Evolutionary conservation across 1,140 invertebrate species (phyloP).

Genomic region (Nebria ingens): DNA sequence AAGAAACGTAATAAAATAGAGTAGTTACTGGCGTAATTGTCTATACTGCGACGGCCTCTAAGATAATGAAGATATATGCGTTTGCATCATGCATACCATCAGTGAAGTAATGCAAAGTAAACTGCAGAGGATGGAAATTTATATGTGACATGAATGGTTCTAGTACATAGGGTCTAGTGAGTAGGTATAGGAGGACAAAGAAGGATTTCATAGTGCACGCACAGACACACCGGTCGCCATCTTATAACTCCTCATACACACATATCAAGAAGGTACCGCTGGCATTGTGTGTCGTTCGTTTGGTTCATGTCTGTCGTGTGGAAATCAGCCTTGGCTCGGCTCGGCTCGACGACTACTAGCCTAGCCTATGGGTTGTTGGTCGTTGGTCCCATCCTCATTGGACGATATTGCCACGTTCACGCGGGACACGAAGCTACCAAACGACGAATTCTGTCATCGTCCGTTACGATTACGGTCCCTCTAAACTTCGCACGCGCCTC

Average conservation of each 20-base stretch:
- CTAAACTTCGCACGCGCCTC: background rate
- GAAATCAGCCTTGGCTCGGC: conserved; percentile 12
- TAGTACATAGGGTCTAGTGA: too few species aligned
- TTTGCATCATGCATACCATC: too few species aligned
- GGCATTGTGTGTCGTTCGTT: background rate
- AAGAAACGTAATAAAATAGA: too few species aligned
- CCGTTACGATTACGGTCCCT: conserved; percentile 17
- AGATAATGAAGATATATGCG: too few species aligned
- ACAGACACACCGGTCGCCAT: conserved; percentile 5
- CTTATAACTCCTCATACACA: conserved; percentile 24
- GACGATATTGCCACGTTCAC: conserved; percentile 5
- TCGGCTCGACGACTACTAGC: too few species aligned
- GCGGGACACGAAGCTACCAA: conserved; percentile 18
- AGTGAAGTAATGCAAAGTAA: too few species aligned
- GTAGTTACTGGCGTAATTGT: too few species aligned
- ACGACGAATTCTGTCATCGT: conserved; percentile 20
- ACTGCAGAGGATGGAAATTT: too few species aligned
- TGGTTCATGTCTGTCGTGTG: conserved; percentile 1
- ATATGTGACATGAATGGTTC: too few species aligned
- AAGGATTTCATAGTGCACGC: background rate
- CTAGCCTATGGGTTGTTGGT: too few species aligned
- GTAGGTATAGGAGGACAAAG: too few species aligned
- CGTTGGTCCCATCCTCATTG: background rate
- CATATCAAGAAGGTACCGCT: conserved; percentile 11
- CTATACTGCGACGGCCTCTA: too few species aligned